phyloP scores from a whole-genome alignment of 2,888 invertebrate genomes.

The Imbricaverruca yamaguchii region DNA sequence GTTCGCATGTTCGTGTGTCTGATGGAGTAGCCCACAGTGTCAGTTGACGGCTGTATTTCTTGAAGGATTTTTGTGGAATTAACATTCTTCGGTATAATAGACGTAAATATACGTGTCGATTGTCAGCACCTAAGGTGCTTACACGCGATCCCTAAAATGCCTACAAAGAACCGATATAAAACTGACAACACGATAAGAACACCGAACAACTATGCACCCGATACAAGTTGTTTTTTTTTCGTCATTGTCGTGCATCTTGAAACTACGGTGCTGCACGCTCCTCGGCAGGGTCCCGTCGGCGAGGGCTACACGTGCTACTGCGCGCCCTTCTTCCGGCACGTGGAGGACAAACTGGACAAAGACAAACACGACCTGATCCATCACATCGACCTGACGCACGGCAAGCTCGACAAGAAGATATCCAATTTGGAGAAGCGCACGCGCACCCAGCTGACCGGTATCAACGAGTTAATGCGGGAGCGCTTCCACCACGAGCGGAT shows the following conservation, averaged over 20 bases:
- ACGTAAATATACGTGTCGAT: too few species aligned
- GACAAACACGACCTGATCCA: constrained; percentile 71
- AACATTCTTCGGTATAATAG: too few species aligned
- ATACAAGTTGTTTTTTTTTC: background rate
- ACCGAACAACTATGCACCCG: too few species aligned
- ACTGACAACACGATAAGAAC: too few species aligned
- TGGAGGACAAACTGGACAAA: constrained; percentile 68
- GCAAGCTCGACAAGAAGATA: constrained; percentile 69
- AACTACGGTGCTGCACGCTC: background rate
- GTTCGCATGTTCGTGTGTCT: too few species aligned
- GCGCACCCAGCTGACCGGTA: constrained; percentile 60
- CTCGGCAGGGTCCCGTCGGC: constrained; percentile 70
- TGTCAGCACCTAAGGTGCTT: too few species aligned
- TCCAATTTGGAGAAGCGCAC: constrained; percentile 67
- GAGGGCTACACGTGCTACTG: constrained; percentile 89
- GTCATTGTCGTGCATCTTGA: background rate
- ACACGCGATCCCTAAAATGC: too few species aligned
- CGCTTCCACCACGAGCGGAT: constrained; percentile 25
- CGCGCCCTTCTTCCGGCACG: constrained; percentile 79
- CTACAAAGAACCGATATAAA: too few species aligned
- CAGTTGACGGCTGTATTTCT: too few species aligned
- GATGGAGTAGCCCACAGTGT: too few species aligned
- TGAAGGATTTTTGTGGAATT: too few species aligned
- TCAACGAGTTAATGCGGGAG: constrained; percentile 48
- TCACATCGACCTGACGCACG: constrained; percentile 69